Evolutionary conservation across 2,113 vertebrate genomes (phyloP), one percentile per base, ranked within the genome.

Genomic region (Gymnarchus niloticus): DNA sequence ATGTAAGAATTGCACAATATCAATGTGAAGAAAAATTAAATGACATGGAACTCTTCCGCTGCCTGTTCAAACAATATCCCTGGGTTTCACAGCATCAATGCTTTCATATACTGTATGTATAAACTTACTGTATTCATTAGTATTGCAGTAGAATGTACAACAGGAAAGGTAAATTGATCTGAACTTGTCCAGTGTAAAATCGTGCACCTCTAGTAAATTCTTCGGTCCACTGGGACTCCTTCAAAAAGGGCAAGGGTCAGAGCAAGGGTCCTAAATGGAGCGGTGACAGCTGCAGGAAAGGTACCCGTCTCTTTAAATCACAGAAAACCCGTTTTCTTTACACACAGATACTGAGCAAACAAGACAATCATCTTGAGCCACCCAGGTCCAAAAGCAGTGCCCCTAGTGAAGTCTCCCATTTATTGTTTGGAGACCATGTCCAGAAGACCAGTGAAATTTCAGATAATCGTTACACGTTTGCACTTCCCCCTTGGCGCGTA

Each of bases 161-260:
- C 17, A 23, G 73, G 41, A 77, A 69, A 37, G 12, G 61, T 69
- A 37, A 28, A 33, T 33, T 14, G 25, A 33, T 65, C 59, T 65
- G 14, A 73, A 73, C 33, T 41, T 41, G 33, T 73, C 14, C 33
- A 41, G 33, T 17, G 41, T 33, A 41, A 41, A 73, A 73, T 37
- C 6, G 41, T 25, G 7, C 14, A 69, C 59, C 59, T 3, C 41
- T 17, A 76, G 44, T 78, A 48, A 78, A 78, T 23, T 78, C 37
- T 78, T 21, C n/a, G 44, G 44, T 12, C 76, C 21, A 78, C 44
- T 78, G 76, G 21, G 41, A n/a, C 41, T n/a, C 23, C 23, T n/a
- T 78, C 19, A 78, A 48, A 37, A 48, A 78, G 76, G 76, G 41
- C 76, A 78, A 78, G 44, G 76, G 76, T 78, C 76, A 78, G 44